phyloP scores from a whole-genome alignment of 2,797 vertebrate genomes.

The Siniperca scherzeri region DNA sequence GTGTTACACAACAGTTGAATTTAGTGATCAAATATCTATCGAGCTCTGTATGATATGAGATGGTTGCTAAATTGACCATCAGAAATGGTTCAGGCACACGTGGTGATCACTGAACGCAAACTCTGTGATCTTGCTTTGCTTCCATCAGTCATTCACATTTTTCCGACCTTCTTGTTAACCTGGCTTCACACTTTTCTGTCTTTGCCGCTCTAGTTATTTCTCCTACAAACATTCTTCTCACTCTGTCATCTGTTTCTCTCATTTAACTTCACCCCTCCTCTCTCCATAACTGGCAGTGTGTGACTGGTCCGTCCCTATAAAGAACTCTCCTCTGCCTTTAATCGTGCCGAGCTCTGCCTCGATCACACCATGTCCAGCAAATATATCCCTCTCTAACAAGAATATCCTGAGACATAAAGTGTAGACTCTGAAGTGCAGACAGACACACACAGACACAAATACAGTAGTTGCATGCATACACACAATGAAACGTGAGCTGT shows the following conservation, averaged over 20 bases:
- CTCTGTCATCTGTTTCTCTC: constrained; percentile 60
- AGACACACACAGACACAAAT: constrained; percentile 29
- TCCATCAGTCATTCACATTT: background rate
- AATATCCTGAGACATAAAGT: constrained; percentile 52
- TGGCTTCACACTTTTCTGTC: constrained; percentile 11
- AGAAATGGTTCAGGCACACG: constrained; percentile 11
- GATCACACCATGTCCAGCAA: constrained; percentile 23
- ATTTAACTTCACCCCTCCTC: constrained; percentile 30
- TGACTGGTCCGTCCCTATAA: constrained; percentile 31
- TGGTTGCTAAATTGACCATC: constrained; percentile 13
- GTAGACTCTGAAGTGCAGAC: constrained; percentile 30
- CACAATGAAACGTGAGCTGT: constrained; percentile 57
- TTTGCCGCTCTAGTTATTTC: background rate
- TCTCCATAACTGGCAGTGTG: constrained; percentile 31
- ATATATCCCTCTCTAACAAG: constrained; percentile 44
- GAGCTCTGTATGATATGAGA: constrained; percentile 18
- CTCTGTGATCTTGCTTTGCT: background rate
- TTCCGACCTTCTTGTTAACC: background rate
- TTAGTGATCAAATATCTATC: constrained; percentile 18
- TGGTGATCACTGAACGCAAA: background rate
- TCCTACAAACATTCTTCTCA: constrained; percentile 12
- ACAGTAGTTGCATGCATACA: constrained; percentile 33
- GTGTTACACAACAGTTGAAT: constrained; percentile 53
- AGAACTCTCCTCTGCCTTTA: constrained; percentile 27
- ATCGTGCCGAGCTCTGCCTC: constrained; percentile 15